These are phyloP conservation scores for Cricetomys ansorgei DNA, from an alignment of 2,113 vertebrate species.

Conservation along the genomic window DNA sequence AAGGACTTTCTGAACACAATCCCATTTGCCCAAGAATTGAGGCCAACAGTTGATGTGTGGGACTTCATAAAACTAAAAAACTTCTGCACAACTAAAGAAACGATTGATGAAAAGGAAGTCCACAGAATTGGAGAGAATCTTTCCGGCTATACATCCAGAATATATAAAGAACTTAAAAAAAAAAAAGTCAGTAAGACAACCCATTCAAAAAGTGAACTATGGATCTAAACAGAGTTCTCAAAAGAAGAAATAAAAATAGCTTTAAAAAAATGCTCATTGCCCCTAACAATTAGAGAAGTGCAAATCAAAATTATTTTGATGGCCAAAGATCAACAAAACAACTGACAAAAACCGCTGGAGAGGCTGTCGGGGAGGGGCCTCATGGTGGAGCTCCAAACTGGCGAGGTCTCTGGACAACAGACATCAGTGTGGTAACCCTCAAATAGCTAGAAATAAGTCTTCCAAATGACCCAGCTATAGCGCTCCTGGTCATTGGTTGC, in stretches of 20 bases:
- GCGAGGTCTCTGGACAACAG: neutral
- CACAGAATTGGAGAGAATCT: neutral
- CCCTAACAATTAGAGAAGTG: neutral
- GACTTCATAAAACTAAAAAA: neutral
- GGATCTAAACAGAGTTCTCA: neutral
- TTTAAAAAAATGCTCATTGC: neutral
- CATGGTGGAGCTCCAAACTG: neutral
- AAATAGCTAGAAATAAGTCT: neutral
- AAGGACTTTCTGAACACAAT: too few species aligned
- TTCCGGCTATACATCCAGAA: neutral
- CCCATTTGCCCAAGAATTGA: neutral
- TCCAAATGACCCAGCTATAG: neutral
- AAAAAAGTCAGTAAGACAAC: neutral
- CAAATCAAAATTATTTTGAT: neutral
- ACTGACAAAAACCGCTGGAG: neutral
- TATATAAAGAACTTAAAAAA: neutral
- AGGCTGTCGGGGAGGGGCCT: neutral
- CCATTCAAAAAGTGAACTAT: neutral
- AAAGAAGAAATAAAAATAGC: neutral
- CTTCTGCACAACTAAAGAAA: neutral
- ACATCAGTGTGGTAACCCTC: neutral
- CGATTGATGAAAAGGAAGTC: neutral
- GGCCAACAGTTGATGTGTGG: neutral
- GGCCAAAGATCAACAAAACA: neutral
- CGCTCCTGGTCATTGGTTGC: neutral